Percentiles rank a stretch among this genome's conserved stretches.
phyloP scores from a whole-genome alignment of 1,140 invertebrate genomes.

The Dinothrombium tinctorium region DNA sequence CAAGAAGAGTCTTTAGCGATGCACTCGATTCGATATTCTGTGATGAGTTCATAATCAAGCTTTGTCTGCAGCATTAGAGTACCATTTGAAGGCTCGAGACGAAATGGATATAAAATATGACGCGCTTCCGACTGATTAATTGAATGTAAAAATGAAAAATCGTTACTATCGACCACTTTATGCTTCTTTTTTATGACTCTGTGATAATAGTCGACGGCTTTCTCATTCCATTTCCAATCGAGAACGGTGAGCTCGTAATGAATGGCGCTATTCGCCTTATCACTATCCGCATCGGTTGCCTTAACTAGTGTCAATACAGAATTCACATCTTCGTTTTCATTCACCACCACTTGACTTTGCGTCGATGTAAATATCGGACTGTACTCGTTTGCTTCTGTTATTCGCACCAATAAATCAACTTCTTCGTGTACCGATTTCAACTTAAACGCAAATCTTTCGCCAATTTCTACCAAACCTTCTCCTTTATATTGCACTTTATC shows the following conservation, averaged over 20 bases:
- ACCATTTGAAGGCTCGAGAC: slow-evolving; percentile 46
- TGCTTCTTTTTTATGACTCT: slow-evolving; percentile 1
- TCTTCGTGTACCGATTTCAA: background rate
- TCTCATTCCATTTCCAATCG: slow-evolving; percentile 2
- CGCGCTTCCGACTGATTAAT: background rate
- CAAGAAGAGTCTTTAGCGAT: slow-evolving; percentile 52
- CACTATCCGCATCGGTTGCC: slow-evolving; percentile 55
- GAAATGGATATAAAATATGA: slow-evolving; percentile 33
- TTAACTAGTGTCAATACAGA: slow-evolving; percentile 55
- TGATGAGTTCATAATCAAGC: slow-evolving; percentile 63
- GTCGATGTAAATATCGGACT: slow-evolving; percentile 38
- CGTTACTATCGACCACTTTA: background rate
- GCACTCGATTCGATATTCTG: slow-evolving; percentile 61
- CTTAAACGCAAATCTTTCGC: background rate
- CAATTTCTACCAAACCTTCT: background rate
- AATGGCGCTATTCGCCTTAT: slow-evolving; percentile 9
- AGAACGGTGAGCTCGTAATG: slow-evolving; percentile 4
- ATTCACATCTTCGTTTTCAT: slow-evolving; percentile 65
- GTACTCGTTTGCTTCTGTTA: background rate
- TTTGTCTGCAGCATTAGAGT: slow-evolving; percentile 47
- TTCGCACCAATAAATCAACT: background rate
- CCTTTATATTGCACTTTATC: slow-evolving; percentile 5
- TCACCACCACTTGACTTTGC: slow-evolving; percentile 66
- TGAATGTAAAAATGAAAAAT: background rate
- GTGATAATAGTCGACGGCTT: slow-evolving; percentile 2